Evolutionary conservation across 2,113 vertebrate species (phyloP), one percentile per base, ranked within the genome.

Genomic region (Oxygymnocypris stewartii): DNA sequence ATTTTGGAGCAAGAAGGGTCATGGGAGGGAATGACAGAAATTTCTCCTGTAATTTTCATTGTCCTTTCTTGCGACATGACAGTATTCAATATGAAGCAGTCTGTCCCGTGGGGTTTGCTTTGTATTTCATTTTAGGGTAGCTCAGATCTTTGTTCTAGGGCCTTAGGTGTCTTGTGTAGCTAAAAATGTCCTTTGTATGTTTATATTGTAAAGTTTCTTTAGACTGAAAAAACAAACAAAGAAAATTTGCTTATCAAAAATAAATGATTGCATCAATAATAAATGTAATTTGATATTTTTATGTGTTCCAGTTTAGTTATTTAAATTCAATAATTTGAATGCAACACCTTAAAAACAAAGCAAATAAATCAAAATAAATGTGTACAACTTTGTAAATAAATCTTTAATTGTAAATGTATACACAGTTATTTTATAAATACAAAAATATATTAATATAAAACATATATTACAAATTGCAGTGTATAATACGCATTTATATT

Each of bases 31-130:
- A 89, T 89, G 89, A 89, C 89, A 91, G 84, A 87, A 89, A 92
- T 78, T 91, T 91, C 88, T 90, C 91, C 90, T 93, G 92, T 94
- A 93, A 90, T 87, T 82, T 94, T 93, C 90, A 90, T 92, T 91
- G 92, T 94, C 94, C 93, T 95, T 93, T 94, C 93, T 91, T 89
- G 95, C 90, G 93, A 95, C 93, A 93, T 86, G 89, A 93, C 94
- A 95, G 94, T 94, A 94, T 95, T 95, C 90, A 89, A 93, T 94
- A 95, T 94, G 92, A 93, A 94, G 95, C 94, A 93, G 92, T 94
- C 94, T 94, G 92, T 93, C 91, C 91, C 91, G 23, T 89, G 92
- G 92, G 92, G 92, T 93, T 93, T 94, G 94, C 94, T 95, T 95
- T 94, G 93, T 94, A 94, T 95, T 93, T 94, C 92, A 92, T 94